Evolutionary conservation across 2,888 invertebrate species (phyloP), one percentile per base, ranked within the genome.

Genomic region (Drymonia ruficornis): DNA sequence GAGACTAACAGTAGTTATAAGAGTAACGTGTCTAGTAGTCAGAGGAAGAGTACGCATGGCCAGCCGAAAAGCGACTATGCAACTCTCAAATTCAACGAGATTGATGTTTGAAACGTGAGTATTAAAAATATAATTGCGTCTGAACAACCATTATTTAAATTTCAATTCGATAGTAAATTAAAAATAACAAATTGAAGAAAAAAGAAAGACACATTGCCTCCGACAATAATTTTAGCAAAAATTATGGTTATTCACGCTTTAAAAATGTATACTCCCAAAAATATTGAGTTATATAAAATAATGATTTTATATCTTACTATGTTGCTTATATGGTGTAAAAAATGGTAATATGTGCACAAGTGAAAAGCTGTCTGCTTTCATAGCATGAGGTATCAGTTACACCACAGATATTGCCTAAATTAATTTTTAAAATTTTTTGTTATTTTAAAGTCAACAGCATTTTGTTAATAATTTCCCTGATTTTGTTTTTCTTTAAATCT

Each of bases 41-140:
- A 70, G 56, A 70, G 72, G 52, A 70, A 70, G 58, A 69, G 55
- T 59, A 55, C 62, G 61, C 70, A 70, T 52, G 72, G 78, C 54
- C 86, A 85, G 61, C 89, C 79, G 55, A 80, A 88, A 67, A 90
- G 87, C 74, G 93, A 93, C 72, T 92, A 93, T 61, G 92, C 91
- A 34, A 91, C 92, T 72, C 87, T 93, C 55, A 93, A 92, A 72
- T 93, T 93, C 74, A 92, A 93, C 72, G 93, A 93, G 74, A 93
- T 93, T 61, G 93, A 93, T 73, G 93, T 93, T 65, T 93, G 81
- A 91, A 67, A 87, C 89, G 93, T 93, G 70, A 90, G 89, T 84
- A 45, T 6, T n/a, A 13, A 16, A 9, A 15, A 40, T 2, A 16
- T 3, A 11, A 16, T 8, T 16, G 8, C 13, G 7, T 23, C 23